Conservation (phyloP, 2,797 vertebrate species). For the Fistularia tabacaria region DNA sequence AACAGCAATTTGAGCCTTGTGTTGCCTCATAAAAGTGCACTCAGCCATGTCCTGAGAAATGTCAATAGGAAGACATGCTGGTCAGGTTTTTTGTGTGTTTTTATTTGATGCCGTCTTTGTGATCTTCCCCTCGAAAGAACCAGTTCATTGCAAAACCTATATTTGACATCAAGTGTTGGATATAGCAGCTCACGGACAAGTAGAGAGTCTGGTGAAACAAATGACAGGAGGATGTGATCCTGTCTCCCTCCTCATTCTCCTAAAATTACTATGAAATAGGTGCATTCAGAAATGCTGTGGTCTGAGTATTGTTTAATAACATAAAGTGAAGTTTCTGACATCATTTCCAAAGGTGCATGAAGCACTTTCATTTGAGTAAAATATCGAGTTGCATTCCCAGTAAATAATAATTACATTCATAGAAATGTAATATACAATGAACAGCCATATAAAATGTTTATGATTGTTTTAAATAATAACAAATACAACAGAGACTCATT, state of each 20-base stretch:
- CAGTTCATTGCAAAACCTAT: background rate
- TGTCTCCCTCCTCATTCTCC: conserved; percentile 19
- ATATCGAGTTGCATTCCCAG: no score
- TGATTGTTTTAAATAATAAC: no score
- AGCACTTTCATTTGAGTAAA: no score
- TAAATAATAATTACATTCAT: no score
- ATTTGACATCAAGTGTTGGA: background rate
- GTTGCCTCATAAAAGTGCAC: conserved; percentile 1
- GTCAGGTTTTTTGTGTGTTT: background rate
- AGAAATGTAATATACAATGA: no score
- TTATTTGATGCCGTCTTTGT: background rate
- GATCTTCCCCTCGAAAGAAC: background rate
- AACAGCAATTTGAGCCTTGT: conserved; percentile 20
- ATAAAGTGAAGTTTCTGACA: no score
- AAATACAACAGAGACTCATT: no score
- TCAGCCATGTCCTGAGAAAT: conserved; percentile 4
- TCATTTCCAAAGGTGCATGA: no score
- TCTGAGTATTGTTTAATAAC: no score
- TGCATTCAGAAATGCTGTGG: no score
- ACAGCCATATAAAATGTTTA: no score
- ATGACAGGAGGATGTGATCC: conserved; percentile 44
- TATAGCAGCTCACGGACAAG: background rate
- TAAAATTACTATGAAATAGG: no score
- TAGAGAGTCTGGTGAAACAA: conserved; percentile 13
- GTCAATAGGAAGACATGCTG: conserved; percentile 10